A percentile compares a stretch with the other conserved stretches of the same genome.
phyloP scores from a whole-genome alignment of 2,113 vertebrate species.

The Tylochromis polylepis region DNA sequence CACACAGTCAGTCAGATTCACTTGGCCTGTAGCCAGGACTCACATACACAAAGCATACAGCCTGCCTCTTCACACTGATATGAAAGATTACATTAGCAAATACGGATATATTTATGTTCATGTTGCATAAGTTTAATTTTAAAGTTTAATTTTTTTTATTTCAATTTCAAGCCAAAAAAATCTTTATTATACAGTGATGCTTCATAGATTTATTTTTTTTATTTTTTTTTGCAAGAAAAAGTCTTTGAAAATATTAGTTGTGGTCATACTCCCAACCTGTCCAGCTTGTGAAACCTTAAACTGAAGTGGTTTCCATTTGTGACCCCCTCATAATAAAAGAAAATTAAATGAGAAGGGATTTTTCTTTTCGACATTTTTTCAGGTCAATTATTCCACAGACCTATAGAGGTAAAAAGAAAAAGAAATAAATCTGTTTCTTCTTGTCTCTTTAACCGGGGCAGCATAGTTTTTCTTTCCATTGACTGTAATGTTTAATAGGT shows the following conservation, averaged over 20 bases:
- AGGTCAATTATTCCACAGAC: background rate
- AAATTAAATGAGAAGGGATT: background rate
- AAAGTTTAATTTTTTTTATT: background rate
- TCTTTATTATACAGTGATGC: background rate
- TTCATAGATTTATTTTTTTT: background rate
- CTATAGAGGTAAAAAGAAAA: background rate
- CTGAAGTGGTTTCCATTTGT: background rate
- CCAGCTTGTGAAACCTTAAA: background rate
- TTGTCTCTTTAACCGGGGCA: background rate
- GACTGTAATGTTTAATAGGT: background rate
- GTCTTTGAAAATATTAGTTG: background rate
- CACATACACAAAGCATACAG: constrained; percentile 31
- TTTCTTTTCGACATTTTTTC: background rate
- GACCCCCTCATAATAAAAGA: background rate
- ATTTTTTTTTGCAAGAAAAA: background rate
- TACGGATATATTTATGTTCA: background rate
- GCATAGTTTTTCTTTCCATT: background rate
- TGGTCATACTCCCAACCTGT: background rate
- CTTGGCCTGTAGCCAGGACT: constrained; percentile 43
- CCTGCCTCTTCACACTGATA: background rate
- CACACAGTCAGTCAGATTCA: background rate
- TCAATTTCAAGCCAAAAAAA: background rate
- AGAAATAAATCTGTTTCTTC: background rate
- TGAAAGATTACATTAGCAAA: background rate
- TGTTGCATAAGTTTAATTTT: background rate